Evolutionary conservation across 30 jellyfish, hydroid and myxozoan species (phyloP).

Genomic region (Aurelia sp.): DNA sequence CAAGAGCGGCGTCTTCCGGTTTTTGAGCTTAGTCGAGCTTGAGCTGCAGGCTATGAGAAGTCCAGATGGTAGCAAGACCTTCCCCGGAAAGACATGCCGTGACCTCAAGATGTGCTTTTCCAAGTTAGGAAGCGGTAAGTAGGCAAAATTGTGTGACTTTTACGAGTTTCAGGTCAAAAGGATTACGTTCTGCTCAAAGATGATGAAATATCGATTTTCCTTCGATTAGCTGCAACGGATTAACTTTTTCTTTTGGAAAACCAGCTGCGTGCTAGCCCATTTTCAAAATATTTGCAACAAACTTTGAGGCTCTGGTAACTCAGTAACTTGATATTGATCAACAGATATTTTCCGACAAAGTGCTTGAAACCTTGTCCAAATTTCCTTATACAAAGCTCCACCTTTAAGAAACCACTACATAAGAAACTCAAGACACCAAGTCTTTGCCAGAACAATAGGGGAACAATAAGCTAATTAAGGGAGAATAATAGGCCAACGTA

Average conservation of each 20-base stretch:
- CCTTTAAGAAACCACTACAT: neutral
- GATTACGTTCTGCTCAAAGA: too few species aligned
- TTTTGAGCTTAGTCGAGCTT: conserved; percentile 61
- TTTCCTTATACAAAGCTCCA: neutral
- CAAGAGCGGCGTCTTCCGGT: conserved; percentile 51
- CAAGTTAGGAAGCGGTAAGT: conserved; percentile 71
- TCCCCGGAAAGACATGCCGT: conserved; percentile 91
- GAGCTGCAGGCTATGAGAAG: conserved; percentile 71
- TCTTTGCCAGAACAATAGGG: neutral
- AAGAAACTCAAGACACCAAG: neutral
- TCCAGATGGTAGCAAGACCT: conserved; percentile 84
- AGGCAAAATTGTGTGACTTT: neutral
- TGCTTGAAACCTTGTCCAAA: too few species aligned
- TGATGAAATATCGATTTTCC: too few species aligned
- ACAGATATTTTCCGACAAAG: too few species aligned
- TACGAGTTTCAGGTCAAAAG: too few species aligned
- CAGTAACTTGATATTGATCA: too few species aligned
- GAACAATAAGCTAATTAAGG: neutral
- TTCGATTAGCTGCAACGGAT: too few species aligned
- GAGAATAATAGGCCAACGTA: too few species aligned
- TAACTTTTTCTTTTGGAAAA: too few species aligned
- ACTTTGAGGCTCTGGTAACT: too few species aligned
- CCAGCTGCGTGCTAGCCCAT: too few species aligned
- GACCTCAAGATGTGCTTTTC: conserved; percentile 87
- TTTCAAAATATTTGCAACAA: too few species aligned